Conservation (phyloP, 2,797 vertebrate genomes). For the Chaunax sp. region DNA sequence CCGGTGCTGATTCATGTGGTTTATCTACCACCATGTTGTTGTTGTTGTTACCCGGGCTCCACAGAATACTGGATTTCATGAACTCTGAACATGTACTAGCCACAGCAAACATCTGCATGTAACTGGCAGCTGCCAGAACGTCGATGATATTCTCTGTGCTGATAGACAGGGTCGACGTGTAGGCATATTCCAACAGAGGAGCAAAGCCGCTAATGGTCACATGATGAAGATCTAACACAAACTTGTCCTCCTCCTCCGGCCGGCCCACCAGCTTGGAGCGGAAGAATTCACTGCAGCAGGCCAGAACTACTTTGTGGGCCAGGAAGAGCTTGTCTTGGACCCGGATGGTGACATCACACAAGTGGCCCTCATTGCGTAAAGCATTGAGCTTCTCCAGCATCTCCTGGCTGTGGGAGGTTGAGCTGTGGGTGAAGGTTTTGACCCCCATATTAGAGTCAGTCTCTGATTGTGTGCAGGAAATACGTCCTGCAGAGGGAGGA, state of each 20-base stretch:
- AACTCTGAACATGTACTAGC: slow-evolving; percentile 98
- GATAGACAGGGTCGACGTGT: slow-evolving; percentile 97
- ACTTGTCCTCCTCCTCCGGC: slow-evolving; percentile 91
- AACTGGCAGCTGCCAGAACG: slow-evolving; percentile 96
- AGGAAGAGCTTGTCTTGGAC: slow-evolving; percentile 98
- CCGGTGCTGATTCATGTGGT: slow-evolving; percentile 87
- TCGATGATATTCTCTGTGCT: slow-evolving; percentile 99
- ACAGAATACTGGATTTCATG: slow-evolving; percentile 99
- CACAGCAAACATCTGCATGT: slow-evolving; percentile 96
- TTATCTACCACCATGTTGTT: slow-evolving; percentile 84
- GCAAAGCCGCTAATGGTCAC: slow-evolving; percentile 95
- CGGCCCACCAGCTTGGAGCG: slow-evolving; percentile 94
- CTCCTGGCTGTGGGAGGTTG: slow-evolving; percentile 93
- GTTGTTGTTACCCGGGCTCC: slow-evolving; percentile 85
- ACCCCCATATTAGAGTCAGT: slow-evolving; percentile 81
- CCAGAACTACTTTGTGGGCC: slow-evolving; percentile 98
- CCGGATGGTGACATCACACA: slow-evolving; percentile 97
- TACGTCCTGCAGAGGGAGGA: slow-evolving; percentile 47
- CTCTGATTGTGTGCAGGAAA: slow-evolving; percentile 35
- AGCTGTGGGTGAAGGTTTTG: slow-evolving; percentile 89
- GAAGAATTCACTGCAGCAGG: slow-evolving; percentile 98
- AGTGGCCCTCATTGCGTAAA: slow-evolving; percentile 91
- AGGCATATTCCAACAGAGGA: slow-evolving; percentile 96
- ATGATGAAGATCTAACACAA: slow-evolving; percentile 92
- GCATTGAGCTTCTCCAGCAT: slow-evolving; percentile 95